Conservation (phyloP, 2,888 invertebrate species). For the Anagyrus pseudococci region DNA sequence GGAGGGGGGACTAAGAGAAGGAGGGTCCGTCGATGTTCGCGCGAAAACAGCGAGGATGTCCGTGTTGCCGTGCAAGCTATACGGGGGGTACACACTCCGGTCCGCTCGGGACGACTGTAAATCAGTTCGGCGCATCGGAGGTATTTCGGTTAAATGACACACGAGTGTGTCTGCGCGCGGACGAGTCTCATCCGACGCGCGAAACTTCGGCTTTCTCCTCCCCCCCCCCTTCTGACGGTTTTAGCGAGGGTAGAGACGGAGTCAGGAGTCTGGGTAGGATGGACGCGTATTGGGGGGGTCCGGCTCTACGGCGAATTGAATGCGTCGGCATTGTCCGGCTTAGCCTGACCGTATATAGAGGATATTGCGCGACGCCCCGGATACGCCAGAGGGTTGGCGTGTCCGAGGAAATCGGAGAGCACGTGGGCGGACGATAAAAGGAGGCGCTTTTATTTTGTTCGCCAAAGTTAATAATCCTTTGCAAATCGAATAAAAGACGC, state of each 20-base stretch:
- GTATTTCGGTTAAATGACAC: slow-evolving; percentile 60
- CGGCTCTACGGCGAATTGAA: slow-evolving; percentile 50
- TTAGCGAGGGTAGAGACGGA: not conserved
- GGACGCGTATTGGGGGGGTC: not conserved
- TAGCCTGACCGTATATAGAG: slow-evolving; percentile 52
- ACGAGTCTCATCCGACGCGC: slow-evolving; percentile 31
- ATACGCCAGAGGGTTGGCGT: slow-evolving; percentile 16
- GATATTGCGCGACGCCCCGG: slow-evolving; percentile 50
- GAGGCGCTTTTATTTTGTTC: slow-evolving; percentile 23
- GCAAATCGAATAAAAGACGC: slow-evolving; percentile 34
- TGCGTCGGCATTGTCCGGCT: slow-evolving; percentile 56
- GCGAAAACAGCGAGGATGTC: too few species aligned
- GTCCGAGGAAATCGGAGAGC: slow-evolving; percentile 45
- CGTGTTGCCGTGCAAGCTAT: too few species aligned
- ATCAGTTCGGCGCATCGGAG: slow-evolving; percentile 58
- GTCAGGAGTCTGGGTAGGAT: not conserved
- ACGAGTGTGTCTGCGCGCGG: slow-evolving; percentile 46
- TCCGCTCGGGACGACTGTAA: slow-evolving; percentile 47
- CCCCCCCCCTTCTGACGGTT: not conserved
- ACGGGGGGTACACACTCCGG: too few species aligned
- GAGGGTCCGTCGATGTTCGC: too few species aligned
- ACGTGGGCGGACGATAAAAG: slow-evolving; percentile 34
- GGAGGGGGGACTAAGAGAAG: too few species aligned
- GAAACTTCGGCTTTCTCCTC: not conserved
- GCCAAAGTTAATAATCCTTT: slow-evolving; percentile 35